phyloP scores from a whole-genome alignment of 1,140 invertebrate species.

The Sarcophaga peregrina region DNA sequence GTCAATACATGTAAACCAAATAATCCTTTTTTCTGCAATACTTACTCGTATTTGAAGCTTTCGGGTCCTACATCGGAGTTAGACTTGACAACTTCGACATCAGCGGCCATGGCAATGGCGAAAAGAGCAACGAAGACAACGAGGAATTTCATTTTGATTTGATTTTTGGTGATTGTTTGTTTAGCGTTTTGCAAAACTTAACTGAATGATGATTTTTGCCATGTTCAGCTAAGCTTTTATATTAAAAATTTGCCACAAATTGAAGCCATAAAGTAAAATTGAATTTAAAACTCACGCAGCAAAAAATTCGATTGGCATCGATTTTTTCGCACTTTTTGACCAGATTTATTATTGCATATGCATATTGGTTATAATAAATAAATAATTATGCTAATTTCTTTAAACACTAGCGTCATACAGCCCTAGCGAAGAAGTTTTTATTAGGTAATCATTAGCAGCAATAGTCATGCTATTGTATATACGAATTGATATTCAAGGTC shows the following conservation, averaged over 20 bases:
- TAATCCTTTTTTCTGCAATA: background rate
- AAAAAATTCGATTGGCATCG: too few relatives aligned
- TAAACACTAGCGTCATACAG: too few relatives aligned
- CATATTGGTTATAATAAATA: too few relatives aligned
- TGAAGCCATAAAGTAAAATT: too few relatives aligned
- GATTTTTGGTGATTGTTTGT: background rate
- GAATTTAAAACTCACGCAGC: too few relatives aligned
- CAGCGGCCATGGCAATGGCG: constrained; percentile 36
- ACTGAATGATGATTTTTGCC: background rate
- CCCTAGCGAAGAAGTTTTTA: background rate
- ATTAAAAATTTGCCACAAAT: background rate
- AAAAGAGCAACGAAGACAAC: constrained; percentile 48
- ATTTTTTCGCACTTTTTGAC: too few relatives aligned
- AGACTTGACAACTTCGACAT: constrained; percentile 35
- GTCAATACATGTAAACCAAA: constrained; percentile 53
- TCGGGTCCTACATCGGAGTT: constrained; percentile 57
- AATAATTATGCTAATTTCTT: too few relatives aligned
- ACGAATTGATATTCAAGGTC: background rate
- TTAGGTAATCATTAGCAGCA: background rate
- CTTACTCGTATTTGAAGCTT: constrained; percentile 63
- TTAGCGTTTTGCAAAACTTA: constrained; percentile 19
- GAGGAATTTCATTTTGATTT: constrained; percentile 56
- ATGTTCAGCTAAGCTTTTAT: background rate
- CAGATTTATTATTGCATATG: too few relatives aligned
- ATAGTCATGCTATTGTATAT: background rate